Evolutionary conservation across 92 coral and sea anemone genomes (phyloP).

Genomic region (Umimayanthus chanpuru): DNA sequence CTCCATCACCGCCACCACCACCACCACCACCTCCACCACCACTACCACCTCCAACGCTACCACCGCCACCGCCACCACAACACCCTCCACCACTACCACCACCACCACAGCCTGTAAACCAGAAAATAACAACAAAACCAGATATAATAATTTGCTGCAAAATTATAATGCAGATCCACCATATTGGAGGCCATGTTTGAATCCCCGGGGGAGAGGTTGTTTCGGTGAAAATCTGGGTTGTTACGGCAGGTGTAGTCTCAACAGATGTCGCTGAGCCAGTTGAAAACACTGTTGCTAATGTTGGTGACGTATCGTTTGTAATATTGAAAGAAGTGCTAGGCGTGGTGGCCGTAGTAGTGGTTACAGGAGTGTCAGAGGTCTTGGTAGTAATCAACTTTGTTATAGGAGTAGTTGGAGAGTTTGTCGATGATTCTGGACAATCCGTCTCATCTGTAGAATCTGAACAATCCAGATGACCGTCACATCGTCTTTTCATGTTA

Average conservation of each 20-base stretch:
- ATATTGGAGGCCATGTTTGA: conserved; percentile 38
- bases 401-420: neutral
- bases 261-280: neutral
- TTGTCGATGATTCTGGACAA: conserved; percentile 26
- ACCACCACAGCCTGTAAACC: conserved; percentile 20
- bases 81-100: neutral
- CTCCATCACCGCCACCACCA: neutral
- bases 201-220: conserved; percentile 22
- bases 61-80: neutral
- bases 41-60: neutral
- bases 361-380: conserved; percentile 14
- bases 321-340: conserved; percentile 1
- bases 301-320: conserved; percentile 35
- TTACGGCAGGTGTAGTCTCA: conserved; percentile 19
- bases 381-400: neutral
- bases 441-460: conserved; percentile 48
- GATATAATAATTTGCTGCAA: conserved; percentile 24
- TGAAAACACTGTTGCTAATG: conserved; percentile 24
- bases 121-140: conserved; percentile 7
- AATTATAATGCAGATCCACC: conserved; percentile 39
- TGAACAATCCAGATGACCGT: conserved; percentile 45
- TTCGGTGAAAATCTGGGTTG: neutral
- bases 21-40: neutral
- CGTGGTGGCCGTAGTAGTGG: neutral
- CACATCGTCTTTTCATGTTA: conserved; percentile 35